These are phyloP conservation scores for Eupithecia pulchellata DNA, from an alignment of 2,888 invertebrate genomes.

Conservation along the genomic window DNA sequence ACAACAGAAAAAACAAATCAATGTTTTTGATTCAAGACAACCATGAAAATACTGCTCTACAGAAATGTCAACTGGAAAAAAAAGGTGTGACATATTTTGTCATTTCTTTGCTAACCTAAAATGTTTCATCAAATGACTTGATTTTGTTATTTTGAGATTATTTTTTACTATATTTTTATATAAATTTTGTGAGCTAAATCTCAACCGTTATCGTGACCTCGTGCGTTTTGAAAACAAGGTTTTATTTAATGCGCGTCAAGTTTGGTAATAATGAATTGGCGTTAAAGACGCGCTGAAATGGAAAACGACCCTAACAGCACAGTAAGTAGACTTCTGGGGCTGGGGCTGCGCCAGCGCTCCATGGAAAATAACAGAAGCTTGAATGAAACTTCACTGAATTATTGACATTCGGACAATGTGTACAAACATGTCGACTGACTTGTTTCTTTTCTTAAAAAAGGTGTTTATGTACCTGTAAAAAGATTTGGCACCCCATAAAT, in stretches of 20 bases:
- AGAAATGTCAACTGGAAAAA: conserved; percentile 84
- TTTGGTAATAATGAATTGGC: conserved; percentile 77
- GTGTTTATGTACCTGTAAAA: neutral
- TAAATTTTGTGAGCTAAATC: conserved; percentile 80
- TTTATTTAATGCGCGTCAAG: conserved; percentile 74
- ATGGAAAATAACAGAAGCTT: neutral
- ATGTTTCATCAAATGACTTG: conserved; percentile 85
- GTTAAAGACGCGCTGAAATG: conserved; percentile 77
- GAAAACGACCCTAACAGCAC: conserved; percentile 84
- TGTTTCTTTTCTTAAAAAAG: conserved; percentile 6
- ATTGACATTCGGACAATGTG: conserved; percentile 16
- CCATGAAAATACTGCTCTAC: conserved; percentile 81
- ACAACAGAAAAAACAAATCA: conserved; percentile 49
- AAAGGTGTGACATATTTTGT: conserved; percentile 84
- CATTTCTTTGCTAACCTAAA: conserved; percentile 85
- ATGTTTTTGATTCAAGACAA: conserved; percentile 72
- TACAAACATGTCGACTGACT: conserved; percentile 15
- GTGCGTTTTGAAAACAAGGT: conserved; percentile 62
- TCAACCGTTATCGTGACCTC: conserved; percentile 76
- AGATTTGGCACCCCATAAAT: neutral
- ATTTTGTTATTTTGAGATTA: conserved; percentile 78
- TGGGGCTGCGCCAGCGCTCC: neutral
- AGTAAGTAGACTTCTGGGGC: conserved; percentile 67
- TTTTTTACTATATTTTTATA: conserved; percentile 83
- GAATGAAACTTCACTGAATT: neutral